Base-by-base conservation (phyloP, 2,888 invertebrate species). In the Spialia ferax region DNA sequence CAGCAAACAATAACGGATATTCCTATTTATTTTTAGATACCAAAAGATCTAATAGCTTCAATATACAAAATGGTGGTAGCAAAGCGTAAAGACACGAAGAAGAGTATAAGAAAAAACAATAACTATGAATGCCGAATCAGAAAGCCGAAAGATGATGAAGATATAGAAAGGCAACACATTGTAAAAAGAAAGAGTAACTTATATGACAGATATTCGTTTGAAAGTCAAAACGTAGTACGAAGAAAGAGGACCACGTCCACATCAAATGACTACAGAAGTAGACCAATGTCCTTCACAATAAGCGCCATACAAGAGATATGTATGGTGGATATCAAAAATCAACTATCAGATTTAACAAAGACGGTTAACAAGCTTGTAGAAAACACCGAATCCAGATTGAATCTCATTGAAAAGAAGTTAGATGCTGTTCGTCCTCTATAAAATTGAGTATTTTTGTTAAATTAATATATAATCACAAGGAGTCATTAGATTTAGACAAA, bases 21-120 rank as follows among this genome's bases (percentile, higher is more conserved):
- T 54, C n/a, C 0, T 15, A 4, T 18, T 56, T 6, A 20, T 60
- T 61, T 54, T 15, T 84, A 94, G 90, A 95, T 96, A 74, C 97
- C 97, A 0, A 96, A 96, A 78, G 96, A 97, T 54, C 89, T 97
- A 63, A 96, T 97, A 75, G 91, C 95, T 57, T 95, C 95, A 45
- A 95, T 97, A 56, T 97, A 97, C 84, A 95, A 96, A 78, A 89
- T 97, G 79, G 97, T 97, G 0, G 60, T 67, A 8, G 96, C 95
- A 0, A 96, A 96, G 73, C 94, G 95, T 11, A 96, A 96, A 76
- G 94, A 94, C 74, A 95, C 94, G 64, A 94, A 94, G 69, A 94
- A 94, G 78, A 95, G 94, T 74, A 83, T 94, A 66, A 88, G 94
- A 8, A 91, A 88, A 71, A 92, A 90, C 68, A 93, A 91, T 71